Evolutionary conservation across 2,797 vertebrate species (phyloP).

Genomic region (Tapera naevia): DNA sequence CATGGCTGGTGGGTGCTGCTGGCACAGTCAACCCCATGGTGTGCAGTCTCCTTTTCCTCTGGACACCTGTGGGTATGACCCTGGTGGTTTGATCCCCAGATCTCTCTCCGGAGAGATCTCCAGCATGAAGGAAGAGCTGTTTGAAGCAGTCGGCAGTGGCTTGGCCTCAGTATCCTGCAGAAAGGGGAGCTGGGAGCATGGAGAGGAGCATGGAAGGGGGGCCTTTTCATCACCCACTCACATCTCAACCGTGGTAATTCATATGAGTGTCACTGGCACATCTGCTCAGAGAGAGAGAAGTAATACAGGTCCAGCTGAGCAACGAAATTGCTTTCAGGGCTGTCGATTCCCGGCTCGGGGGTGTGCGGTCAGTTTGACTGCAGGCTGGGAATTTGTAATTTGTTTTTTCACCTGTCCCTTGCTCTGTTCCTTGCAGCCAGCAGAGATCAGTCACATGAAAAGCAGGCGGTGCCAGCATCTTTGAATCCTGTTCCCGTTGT

Average conservation of each 20-base stretch:
- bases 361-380: background rate
- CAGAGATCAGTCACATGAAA: background rate
- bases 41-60: background rate
- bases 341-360: background rate
- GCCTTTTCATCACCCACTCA: background rate
- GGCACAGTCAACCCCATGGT: background rate
- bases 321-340: constrained; percentile 33
- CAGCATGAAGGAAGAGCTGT: background rate
- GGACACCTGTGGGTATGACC: background rate
- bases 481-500: background rate
- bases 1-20: background rate
- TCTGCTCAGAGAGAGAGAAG: constrained; percentile 25
- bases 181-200: background rate
- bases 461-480: background rate
- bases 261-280: constrained; percentile 2
- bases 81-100: background rate
- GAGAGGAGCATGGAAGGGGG: background rate
- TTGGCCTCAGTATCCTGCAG: background rate
- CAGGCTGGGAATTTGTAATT: background rate
- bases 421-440: background rate
- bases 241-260: background rate
- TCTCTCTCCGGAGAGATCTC: background rate
- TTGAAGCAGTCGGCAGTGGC: background rate
- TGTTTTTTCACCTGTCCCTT: background rate
- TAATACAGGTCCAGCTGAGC: constrained; percentile 56